phyloP scores from a whole-genome alignment of 2,113 vertebrate genomes.

The Glaucomys volans region DNA sequence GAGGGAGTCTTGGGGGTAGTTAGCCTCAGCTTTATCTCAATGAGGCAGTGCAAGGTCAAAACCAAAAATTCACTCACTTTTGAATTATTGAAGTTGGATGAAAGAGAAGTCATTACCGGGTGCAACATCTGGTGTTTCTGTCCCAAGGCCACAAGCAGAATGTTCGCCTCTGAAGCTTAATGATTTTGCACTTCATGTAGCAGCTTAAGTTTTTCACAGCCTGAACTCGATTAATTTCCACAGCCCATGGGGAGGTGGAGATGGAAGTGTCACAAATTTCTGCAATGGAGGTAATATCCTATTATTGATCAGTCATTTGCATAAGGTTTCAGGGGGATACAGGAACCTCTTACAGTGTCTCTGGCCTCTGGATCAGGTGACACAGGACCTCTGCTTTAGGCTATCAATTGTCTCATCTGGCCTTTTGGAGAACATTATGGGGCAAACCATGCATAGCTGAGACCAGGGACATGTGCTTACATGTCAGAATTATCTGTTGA shows the following conservation, averaged over 20 bases:
- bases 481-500: neutral
- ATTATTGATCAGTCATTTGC: neutral
- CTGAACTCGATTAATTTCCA: slow-evolving; percentile 22
- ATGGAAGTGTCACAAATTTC: neutral
- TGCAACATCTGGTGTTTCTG: neutral
- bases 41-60: slow-evolving; percentile 27
- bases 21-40: neutral
- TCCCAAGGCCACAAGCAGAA: slow-evolving; percentile 11
- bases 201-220: slow-evolving; percentile 16
- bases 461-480: neutral
- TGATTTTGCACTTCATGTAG: neutral
- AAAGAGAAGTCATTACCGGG: neutral
- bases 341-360: neutral
- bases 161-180: neutral
- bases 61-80: neutral
- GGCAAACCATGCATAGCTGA: neutral
- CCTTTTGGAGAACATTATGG: neutral
- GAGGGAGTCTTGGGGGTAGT: neutral
- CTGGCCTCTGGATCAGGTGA: neutral
- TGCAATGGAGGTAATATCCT: neutral
- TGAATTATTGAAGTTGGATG: slow-evolving; percentile 13
- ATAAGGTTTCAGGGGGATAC: neutral
- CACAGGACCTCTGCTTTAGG: neutral
- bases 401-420: neutral
- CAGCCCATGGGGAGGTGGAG: neutral